phyloP scores from a whole-genome alignment of 1,140 invertebrate genomes.

The Schlechtendalia chinensis region DNA sequence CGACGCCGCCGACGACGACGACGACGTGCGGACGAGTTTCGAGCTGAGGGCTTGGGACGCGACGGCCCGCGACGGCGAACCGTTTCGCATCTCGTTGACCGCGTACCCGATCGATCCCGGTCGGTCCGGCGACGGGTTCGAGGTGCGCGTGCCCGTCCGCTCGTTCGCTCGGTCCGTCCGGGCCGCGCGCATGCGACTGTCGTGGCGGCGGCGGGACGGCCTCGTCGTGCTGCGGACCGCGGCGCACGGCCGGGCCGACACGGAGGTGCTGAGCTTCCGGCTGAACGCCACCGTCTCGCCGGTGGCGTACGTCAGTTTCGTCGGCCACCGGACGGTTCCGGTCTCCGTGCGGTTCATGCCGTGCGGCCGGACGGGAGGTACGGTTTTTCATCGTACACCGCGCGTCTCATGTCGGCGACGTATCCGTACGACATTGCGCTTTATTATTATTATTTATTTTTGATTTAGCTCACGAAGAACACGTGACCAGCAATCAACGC shows the following conservation, averaged over 20 bases:
- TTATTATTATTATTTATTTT: no score
- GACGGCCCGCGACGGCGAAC: fast-evolving
- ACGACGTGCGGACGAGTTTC: not conserved
- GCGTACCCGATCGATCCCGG: not conserved
- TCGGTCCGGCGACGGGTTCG: not conserved
- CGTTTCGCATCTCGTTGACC: not conserved
- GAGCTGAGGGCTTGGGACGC: constrained; percentile 16
- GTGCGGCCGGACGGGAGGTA: not conserved
- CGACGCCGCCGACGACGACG: not conserved
- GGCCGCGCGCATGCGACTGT: not conserved
- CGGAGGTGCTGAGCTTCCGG: not conserved
- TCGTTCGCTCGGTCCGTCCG: not conserved
- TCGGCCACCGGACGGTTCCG: not conserved
- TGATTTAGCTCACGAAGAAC: constrained; percentile 18
- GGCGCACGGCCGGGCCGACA: not conserved
- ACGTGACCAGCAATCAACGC: not conserved
- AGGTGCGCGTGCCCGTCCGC: not conserved
- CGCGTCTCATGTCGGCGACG: no score
- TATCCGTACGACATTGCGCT: no score
- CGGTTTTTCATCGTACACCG: no score
- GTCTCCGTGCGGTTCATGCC: not conserved
- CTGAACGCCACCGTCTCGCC: not conserved
- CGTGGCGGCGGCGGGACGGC: constrained; percentile 15
- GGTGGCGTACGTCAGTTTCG: not conserved
- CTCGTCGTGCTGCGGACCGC: constrained; percentile 28